Conservation (phyloP, 2,888 invertebrate species). For the Coelinius sp. region DNA sequence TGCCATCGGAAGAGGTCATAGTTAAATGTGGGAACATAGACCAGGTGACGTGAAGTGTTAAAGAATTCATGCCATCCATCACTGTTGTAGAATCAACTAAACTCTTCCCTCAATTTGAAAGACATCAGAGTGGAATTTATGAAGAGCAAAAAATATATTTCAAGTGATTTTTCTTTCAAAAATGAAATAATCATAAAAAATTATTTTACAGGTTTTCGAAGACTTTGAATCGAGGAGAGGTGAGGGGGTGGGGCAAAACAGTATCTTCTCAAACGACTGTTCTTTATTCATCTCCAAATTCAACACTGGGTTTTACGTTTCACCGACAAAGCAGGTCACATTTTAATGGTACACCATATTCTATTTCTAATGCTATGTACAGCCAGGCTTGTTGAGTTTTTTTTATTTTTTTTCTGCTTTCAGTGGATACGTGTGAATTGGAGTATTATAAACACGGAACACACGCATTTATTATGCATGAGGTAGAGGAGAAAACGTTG, state of each 20-base stretch:
- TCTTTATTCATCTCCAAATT: neutral
- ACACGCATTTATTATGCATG: constrained; percentile 18
- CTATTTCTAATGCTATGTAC: neutral
- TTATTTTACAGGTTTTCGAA: neutral
- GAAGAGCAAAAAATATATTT: neutral
- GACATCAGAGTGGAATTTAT: neutral
- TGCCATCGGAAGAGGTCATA: neutral
- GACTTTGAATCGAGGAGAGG: neutral
- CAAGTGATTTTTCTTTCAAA: neutral
- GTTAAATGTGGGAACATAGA: neutral
- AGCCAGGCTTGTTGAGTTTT: neutral
- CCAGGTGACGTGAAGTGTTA: neutral
- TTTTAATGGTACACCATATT: neutral
- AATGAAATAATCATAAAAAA: neutral
- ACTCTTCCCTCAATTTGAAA: constrained; percentile 3
- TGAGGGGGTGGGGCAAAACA: neutral
- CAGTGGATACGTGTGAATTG: constrained; percentile 22
- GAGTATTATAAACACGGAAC: constrained; percentile 24
- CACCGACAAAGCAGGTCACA: constrained; percentile 2
- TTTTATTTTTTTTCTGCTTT: neutral
- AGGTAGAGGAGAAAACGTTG: neutral
- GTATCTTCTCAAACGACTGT: neutral
- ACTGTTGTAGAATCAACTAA: neutral
- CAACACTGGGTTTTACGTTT: neutral
- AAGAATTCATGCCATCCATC: neutral